Evolutionary conservation across 1,140 invertebrate species (phyloP).

Genomic region (Drosophila navojoa): DNA sequence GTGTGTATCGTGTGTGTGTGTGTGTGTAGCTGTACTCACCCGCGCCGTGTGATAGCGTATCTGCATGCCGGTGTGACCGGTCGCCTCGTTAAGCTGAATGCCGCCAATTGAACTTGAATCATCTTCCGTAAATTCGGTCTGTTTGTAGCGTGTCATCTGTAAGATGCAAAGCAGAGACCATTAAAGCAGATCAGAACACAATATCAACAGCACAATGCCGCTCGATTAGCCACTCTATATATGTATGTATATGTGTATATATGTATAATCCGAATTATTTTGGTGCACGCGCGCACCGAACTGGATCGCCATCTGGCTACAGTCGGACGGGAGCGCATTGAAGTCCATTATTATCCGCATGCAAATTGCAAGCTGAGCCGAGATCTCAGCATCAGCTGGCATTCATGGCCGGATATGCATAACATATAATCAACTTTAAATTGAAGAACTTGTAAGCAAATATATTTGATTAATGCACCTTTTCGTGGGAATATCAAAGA

Average conservation of each 20-base stretch:
- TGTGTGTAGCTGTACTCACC: conserved; percentile 84
- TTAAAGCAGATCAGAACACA: neutral
- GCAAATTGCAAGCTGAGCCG: neutral
- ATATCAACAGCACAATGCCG: conserved; percentile 15
- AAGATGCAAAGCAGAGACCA: conserved; percentile 60
- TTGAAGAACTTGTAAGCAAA: no score
- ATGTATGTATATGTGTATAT: no score
- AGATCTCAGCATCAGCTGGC: no score
- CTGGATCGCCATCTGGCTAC: neutral
- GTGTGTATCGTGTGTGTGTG: neutral
- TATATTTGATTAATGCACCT: no score
- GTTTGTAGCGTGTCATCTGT: conserved; percentile 94
- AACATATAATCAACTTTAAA: no score
- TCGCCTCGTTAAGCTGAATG: conserved; percentile 90
- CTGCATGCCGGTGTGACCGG: conserved; percentile 90
- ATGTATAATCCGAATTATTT: neutral
- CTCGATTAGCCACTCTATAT: neutral
- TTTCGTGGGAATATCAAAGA: no score
- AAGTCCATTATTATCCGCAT: conserved; percentile 17
- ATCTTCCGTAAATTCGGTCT: conserved; percentile 92
- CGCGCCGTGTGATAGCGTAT: conserved; percentile 89
- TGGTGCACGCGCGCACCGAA: conserved; percentile 1
- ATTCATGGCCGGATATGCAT: no score
- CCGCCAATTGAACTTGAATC: conserved; percentile 92
- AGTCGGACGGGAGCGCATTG: conserved; percentile 15